Percentiles rank a stretch among this genome's conserved stretches.
phyloP scores from a whole-genome alignment of 2,113 vertebrate species.

The Pelvicachromis taeniatus region DNA sequence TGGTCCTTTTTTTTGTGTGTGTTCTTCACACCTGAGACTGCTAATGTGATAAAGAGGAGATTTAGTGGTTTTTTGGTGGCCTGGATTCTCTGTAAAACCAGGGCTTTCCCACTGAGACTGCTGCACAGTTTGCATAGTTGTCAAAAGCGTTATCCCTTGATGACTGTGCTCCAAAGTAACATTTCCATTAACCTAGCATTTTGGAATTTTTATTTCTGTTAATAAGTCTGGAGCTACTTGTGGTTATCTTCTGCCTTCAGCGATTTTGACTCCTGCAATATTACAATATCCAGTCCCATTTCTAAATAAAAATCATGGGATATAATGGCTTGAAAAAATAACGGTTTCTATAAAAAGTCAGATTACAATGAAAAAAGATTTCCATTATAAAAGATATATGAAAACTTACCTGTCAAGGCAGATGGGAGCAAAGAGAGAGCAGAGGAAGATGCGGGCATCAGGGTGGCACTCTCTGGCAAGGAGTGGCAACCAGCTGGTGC shows the following conservation, averaged over 20 bases:
- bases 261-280: not conserved
- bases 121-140: constrained; percentile 11
- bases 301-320: not conserved
- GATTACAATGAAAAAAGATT: not conserved
- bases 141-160: not conserved
- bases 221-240: not conserved
- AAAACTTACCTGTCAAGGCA: constrained; percentile 81
- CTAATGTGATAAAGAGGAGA: not conserved
- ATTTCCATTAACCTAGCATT: not conserved
- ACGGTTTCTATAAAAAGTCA: not conserved
- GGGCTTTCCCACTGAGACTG: not conserved
- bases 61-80: not conserved
- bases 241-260: not conserved
- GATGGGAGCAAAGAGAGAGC: constrained; percentile 83
- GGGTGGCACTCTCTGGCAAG: constrained; percentile 81
- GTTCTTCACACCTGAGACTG: not conserved
- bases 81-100: constrained; percentile 17
- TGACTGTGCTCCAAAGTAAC: not conserved
- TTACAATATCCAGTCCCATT: not conserved
- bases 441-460: constrained; percentile 81
- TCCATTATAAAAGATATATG: not conserved
- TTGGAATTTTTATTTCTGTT: not conserved
- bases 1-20: not conserved
- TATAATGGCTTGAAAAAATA: not conserved
- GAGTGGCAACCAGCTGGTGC: constrained; percentile 81